Evolutionary conservation across 2,888 invertebrate species (phyloP).

Genomic region (Drosophila borealis): DNA sequence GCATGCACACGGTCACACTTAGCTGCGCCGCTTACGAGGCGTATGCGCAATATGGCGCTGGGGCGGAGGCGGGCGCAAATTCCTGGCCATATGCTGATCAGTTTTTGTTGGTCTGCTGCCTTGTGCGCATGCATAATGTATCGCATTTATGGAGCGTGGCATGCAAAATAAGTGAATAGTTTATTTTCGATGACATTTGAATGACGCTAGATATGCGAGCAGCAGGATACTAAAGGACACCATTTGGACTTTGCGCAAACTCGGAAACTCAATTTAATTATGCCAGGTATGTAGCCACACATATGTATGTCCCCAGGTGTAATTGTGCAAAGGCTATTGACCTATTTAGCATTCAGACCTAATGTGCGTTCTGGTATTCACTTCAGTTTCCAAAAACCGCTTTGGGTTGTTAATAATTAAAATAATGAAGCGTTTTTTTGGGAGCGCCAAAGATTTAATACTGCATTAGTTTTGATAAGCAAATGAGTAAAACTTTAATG

Average conservation of each 20-base stretch:
- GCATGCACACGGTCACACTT: slow-evolving; percentile 50
- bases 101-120: slow-evolving; percentile 17
- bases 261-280: slow-evolving; percentile 19
- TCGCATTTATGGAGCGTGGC: slow-evolving; percentile 32
- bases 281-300: not conserved
- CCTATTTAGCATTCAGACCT: not conserved
- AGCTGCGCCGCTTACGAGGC: slow-evolving; percentile 35
- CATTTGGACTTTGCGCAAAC: not conserved
- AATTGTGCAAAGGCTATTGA: slow-evolving; percentile 9
- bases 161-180: slow-evolving; percentile 22
- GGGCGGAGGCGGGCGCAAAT: not conserved
- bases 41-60: slow-evolving; percentile 41
- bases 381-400: not conserved
- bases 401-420: not conserved
- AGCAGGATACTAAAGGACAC: slow-evolving; percentile 1
- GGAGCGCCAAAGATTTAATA: no score
- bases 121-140: slow-evolving; percentile 47
- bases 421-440: not conserved
- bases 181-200: slow-evolving; percentile 24
- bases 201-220: slow-evolving; percentile 1
- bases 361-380: not conserved
- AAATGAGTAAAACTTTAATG: no score
- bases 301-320: slow-evolving; percentile 1
- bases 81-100: slow-evolving; percentile 62
- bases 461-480: no score